These are phyloP conservation scores for Melanargia galathea DNA, from an alignment of 2,888 invertebrate species.

Conservation along the genomic window DNA sequence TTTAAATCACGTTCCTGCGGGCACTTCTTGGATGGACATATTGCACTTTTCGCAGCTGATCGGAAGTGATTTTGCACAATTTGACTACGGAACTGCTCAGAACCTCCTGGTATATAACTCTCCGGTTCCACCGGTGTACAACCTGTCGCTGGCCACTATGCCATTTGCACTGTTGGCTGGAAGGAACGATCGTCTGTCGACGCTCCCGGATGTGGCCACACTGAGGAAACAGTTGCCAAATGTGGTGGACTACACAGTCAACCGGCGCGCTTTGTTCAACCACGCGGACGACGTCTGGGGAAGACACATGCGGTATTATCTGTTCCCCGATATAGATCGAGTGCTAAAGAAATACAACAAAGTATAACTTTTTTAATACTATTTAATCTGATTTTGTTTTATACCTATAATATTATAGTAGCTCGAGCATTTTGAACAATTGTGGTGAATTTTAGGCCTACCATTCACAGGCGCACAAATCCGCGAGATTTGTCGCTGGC, in stretches of 20 bases:
- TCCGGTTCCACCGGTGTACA: conserved; percentile 46
- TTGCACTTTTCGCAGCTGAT: conserved; percentile 51
- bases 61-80: conserved; percentile 47
- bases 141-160: conserved; percentile 46
- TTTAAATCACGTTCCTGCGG: conserved; percentile 51
- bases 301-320: conserved; percentile 38
- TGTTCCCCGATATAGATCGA: conserved; percentile 45
- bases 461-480: too few species aligned
- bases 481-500: too few species aligned
- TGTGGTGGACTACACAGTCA: conserved; percentile 43
- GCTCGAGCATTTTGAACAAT: background rate
- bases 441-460: background rate
- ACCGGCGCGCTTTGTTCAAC: conserved; percentile 39
- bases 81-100: conserved; percentile 47
- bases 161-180: conserved; percentile 43
- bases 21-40: conserved; percentile 52
- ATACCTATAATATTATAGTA: too few species aligned
- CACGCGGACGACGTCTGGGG: conserved; percentile 51
- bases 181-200: conserved; percentile 45
- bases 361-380: background rate
- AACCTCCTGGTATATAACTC: conserved; percentile 44
- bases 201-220: conserved; percentile 41
- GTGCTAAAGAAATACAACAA: conserved; percentile 37
- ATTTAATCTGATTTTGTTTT: too few species aligned
- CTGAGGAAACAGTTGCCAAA: conserved; percentile 45